Evolutionary conservation across 2,797 vertebrate genomes (phyloP).

Genomic region (Chaetodon trifasciatus): DNA sequence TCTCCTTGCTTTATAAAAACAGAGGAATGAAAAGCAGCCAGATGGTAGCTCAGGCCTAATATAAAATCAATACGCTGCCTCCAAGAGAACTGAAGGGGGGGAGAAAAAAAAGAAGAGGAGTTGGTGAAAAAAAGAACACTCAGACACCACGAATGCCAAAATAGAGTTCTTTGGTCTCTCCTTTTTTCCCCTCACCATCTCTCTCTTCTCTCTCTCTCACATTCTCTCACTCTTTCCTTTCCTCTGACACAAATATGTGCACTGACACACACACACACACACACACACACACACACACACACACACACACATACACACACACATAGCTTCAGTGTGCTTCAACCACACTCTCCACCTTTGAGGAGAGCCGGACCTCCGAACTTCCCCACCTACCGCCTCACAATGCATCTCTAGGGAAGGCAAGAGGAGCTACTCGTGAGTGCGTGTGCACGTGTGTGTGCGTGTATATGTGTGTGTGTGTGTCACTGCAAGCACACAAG

Average conservation of each 20-base stretch:
- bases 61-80: conserved; percentile 85
- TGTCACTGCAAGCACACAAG: conserved; percentile 37
- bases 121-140: conserved; percentile 68
- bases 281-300: conserved; percentile 26
- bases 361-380: conserved; percentile 47
- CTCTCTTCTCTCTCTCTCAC: conserved; percentile 23
- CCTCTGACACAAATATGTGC: conserved; percentile 39
- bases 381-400: conserved; percentile 55
- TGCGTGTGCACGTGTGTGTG: conserved; percentile 15
- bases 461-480: conserved; percentile 37
- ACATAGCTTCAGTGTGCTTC: conserved; percentile 41
- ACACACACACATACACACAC: conserved; percentile 27
- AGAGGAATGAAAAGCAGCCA: conserved; percentile 82
- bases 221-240: conserved; percentile 13
- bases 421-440: conserved; percentile 17
- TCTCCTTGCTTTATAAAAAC: conserved; percentile 78
- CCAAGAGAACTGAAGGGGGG: conserved; percentile 67
- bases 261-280: conserved; percentile 12
- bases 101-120: conserved; percentile 43
- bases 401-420: conserved; percentile 38
- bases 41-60: conserved; percentile 84
- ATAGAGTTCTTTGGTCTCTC: conserved; percentile 71
- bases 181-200: conserved; percentile 43
- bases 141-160: conserved; percentile 77
- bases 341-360: conserved; percentile 50